phyloP scores from a whole-genome alignment of 2,113 vertebrate species.

The Taurulus bubalis region DNA sequence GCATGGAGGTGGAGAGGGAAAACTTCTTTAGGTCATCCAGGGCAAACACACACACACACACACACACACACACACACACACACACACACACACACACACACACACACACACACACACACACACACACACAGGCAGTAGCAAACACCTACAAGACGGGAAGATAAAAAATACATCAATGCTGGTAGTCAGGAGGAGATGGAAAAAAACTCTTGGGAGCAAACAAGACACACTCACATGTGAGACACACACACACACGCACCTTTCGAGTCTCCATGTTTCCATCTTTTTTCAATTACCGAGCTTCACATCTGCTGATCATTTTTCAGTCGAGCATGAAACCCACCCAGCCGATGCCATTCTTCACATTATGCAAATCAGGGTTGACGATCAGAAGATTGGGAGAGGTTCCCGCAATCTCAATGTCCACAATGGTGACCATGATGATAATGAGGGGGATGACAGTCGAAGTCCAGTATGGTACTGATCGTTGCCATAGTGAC shows the following conservation, averaged over 20 bases:
- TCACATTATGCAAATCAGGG: constrained; percentile 40
- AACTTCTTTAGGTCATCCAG: constrained; percentile 35
- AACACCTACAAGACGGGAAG: constrained; percentile 5
- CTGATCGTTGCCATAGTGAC: constrained; percentile 69
- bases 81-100: constrained; percentile 34
- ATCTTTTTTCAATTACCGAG: constrained; percentile 8
- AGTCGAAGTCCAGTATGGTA: constrained; percentile 9
- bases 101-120: constrained; percentile 12
- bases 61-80: background rate
- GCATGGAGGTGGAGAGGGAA: constrained; percentile 29
- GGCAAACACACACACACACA: constrained; percentile 49
- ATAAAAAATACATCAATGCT: constrained; percentile 2
- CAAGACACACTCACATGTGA: constrained; percentile 1
- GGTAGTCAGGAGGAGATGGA: constrained; percentile 5
- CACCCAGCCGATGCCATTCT: background rate
- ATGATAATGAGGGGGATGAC: constrained; percentile 14
- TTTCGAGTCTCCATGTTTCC: background rate
- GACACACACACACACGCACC: constrained; percentile 11
- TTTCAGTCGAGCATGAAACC: constrained; percentile 25
- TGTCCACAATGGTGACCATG: background rate
- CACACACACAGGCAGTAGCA: background rate
- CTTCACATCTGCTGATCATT: constrained; percentile 25
- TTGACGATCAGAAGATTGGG: constrained; percentile 1
- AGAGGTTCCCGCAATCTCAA: constrained; percentile 13
- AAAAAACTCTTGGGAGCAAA: constrained; percentile 37